Evolutionary conservation across 2,113 vertebrate genomes (phyloP), one percentile per base, ranked within the genome.

Genomic region (Rhinopithecus roxellana): DNA sequence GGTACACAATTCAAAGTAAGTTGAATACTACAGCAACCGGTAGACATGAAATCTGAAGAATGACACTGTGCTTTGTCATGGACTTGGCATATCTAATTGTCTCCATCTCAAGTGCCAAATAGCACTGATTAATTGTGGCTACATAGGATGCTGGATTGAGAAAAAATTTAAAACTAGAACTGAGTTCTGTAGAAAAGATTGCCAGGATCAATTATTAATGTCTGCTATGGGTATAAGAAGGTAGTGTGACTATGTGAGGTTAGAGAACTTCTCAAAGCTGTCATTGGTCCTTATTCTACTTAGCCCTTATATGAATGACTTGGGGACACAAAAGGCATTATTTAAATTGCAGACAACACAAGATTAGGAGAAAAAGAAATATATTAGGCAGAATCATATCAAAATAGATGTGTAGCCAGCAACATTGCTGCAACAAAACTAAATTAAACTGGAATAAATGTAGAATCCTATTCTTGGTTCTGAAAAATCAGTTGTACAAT

Each of bases 211-310:
- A 45, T 94, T 89, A 59, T 48, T 86, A 81, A 96, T 64, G 45
- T 82, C 67, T 92, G 38, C 45, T n/a, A 17, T 89, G 55, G 70
- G 38, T 85, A 45, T 23, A 40, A n/a, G 67, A 89, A 80, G 30
- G 35, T 67, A 64, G 40, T 78, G 45, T 82, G 32, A 79, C 48
- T 84, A 40, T 2, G 12, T 59, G 38, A 85, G 38, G 75, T 86
- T 52, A 94, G 43, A 94, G 74, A 38, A 92, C 77, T 95, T 86
- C 22, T 35, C 52, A 94, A 94, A 94, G 22, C 67, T 87, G 38
- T 94, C 23, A 38, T 74, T 88, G 40, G 55, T 2, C 45, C 27
- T 72, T 74, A 12, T 72, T 32, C 17, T 79, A 52, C 30, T 80
- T 69, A 85, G 40, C 23, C 27, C 25, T 78, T 80, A 23, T 43